Base-by-base conservation (phyloP, 2,113 vertebrate species). In the Ptilorrhoa leucosticta region DNA sequence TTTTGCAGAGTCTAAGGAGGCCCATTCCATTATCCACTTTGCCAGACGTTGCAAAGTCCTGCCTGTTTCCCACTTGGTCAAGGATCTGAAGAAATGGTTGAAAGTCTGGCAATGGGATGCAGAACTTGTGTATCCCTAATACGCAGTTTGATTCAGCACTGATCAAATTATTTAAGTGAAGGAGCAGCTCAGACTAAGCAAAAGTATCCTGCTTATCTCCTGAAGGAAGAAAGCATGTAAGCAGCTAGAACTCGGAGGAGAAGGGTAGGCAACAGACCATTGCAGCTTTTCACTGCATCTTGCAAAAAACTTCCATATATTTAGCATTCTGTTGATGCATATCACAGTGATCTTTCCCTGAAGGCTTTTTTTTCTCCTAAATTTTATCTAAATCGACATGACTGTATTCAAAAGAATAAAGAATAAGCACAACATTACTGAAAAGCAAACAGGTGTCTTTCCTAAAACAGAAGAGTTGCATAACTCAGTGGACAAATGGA, bases 241-340 rank as follows among this genome's bases (percentile, higher is more conserved):
- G 65, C 65, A 91, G 56, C 48, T 21, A 91, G 21, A 92, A 94
- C 56, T 33, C 21, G 47, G 56, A 95, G 23, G 50, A 87, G 65
- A 96, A 95, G 70, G 64, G 70, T 15, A 88, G 61, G 86, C 51
- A 92, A 35, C 23, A 68, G 8, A 76, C 22, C 17, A 30, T 76
- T 35, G 57, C 86, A 94, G 93, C 35, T 91, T 95, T 90, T 96
- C 56, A 63, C 47, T 60, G 30, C 64, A 75, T 83, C 88, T 94
- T 87, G 89, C 45, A 82, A 70, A 56, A 96, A 93, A 85, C 23
- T 68, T 92, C 69, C 86, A 86, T 71, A 50, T 65, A 85, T 96
- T 97, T 92, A 97, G 80, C 89, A 76, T 53, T 56, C 79, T 79
- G 48, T 39, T 95, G 42, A 63, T 91, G 64, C 58, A 87, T 93